Base-by-base conservation (phyloP, 1,140 invertebrate species). In the Homalodisca vitripennis region DNA sequence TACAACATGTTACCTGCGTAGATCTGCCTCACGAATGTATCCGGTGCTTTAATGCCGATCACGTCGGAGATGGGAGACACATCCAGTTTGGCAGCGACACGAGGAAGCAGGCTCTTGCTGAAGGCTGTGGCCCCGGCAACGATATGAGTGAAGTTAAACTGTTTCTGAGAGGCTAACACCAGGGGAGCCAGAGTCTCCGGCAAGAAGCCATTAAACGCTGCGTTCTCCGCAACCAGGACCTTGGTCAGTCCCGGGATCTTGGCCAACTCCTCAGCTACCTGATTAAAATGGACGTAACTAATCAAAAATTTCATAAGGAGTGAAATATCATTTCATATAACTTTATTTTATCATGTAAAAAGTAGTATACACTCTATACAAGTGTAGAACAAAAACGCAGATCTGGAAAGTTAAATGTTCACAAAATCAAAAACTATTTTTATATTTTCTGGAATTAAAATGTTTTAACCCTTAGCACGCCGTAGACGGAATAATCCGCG, bases 1-100 rank as follows among this genome's bases (percentile, higher is more conserved):
- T n/a, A n/a, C n/a, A n/a, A n/a, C n/a, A n/a, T n/a, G n/a, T n/a
- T 78, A 89, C 93, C 97, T 77, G 98, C 98, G 86, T 99, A 99
- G 74, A 99, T 96, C 57, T 95, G 94, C 73, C 98, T 85, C 24
- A 98, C 83, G 84, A 99, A 99, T 0, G 95, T 99, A 74, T 98
- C 95, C 30, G 90, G 81, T 74, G 88, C 86, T 82, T 98, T 94
- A 60, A 99, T 88, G 57, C 85, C 93, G 77, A 94, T 97, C 10
- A 99, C 90, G 79, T 99, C 98, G 34, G 94, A 95, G 64, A 98
- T 88, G 26, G 97, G 95, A 3, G 95, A 97, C 0, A 98, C 94
- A 84, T 99, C 95, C 48, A 99, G 81, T 78, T 97, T 94, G 30
- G 96, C 95, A 66, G 97, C 98, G 60, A 99, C 88, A 76, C 97